phyloP scores from a whole-genome alignment of 2,888 invertebrate species.

The Tyria jacobaeae region DNA sequence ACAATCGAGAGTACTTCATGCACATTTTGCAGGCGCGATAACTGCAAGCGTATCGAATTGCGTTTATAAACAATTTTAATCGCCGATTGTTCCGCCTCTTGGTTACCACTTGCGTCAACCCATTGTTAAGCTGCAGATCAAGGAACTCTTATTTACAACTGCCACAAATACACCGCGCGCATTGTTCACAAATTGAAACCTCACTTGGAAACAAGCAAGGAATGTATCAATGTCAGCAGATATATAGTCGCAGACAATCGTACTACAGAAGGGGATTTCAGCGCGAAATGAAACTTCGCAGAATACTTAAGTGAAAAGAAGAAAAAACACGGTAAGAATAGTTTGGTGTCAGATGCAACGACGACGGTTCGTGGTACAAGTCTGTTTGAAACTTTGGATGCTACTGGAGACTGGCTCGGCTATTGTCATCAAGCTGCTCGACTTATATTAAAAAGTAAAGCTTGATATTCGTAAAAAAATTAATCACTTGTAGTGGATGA shows the following conservation, averaged over 20 bases:
- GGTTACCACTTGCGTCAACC: conserved; percentile 69
- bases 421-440: conserved; percentile 51
- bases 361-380: conserved; percentile 71
- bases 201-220: conserved; percentile 56
- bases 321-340: conserved; percentile 68
- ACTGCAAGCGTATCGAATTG: conserved; percentile 67
- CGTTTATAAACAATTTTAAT: conserved; percentile 82
- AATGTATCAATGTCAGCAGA: conserved; percentile 71
- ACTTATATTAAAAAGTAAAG: conserved; percentile 49
- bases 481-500: conserved; percentile 23
- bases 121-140: conserved; percentile 69
- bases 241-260: conserved; percentile 63
- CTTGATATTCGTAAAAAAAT: conserved; percentile 25
- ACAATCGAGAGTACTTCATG: conserved; percentile 45
- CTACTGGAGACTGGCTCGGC: conserved; percentile 47
- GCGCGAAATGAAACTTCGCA: conserved; percentile 73
- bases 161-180: conserved; percentile 60
- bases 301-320: conserved; percentile 74
- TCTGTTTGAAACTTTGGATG: conserved; percentile 70
- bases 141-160: conserved; percentile 58
- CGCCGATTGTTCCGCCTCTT: conserved; percentile 78
- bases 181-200: conserved; percentile 64
- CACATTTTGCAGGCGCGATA: conserved; percentile 58
- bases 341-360: conserved; percentile 82
- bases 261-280: conserved; percentile 59